Conservation (phyloP, 1,140 invertebrate genomes). For the Dryas iulia region DNA sequence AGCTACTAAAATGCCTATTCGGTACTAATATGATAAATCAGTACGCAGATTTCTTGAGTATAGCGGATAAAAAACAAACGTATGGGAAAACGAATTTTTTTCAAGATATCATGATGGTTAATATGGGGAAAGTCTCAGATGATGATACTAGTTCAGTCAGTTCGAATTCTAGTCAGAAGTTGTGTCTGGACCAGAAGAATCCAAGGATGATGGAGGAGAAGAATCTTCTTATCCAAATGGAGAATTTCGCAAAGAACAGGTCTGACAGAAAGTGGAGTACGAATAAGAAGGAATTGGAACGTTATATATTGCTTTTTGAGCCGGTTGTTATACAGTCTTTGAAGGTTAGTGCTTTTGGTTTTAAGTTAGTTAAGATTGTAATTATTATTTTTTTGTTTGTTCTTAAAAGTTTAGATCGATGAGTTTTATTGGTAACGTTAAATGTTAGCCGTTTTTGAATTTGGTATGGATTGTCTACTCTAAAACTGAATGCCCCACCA, state of each 20-base stretch:
- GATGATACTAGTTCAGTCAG: constrained; percentile 39
- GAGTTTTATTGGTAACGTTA: no score
- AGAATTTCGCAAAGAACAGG: constrained; percentile 72
- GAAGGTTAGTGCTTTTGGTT: constrained; percentile 80
- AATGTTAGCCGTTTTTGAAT: no score
- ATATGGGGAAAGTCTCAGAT: constrained; percentile 14
- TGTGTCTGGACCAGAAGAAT: constrained; percentile 56
- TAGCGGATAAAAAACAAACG: constrained; percentile 37
- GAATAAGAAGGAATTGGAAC: constrained; percentile 86
- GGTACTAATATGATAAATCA: constrained; percentile 88
- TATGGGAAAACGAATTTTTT: constrained; percentile 43
- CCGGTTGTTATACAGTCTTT: constrained; percentile 93
- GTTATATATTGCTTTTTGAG: constrained; percentile 93
- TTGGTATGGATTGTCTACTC: no score
- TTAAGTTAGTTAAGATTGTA: no score
- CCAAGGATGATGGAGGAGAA: constrained; percentile 58
- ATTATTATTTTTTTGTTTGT: not conserved
- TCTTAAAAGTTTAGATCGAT: no score
- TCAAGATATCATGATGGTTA: constrained; percentile 45
- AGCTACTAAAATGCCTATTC: constrained; percentile 91
- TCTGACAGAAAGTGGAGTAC: constrained; percentile 77
- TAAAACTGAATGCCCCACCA: no score
- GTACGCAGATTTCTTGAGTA: constrained; percentile 79
- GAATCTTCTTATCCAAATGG: constrained; percentile 63
- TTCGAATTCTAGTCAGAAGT: constrained; percentile 57